Conservation (phyloP, 2,888 invertebrate species). For the Miltochrista miniata region DNA sequence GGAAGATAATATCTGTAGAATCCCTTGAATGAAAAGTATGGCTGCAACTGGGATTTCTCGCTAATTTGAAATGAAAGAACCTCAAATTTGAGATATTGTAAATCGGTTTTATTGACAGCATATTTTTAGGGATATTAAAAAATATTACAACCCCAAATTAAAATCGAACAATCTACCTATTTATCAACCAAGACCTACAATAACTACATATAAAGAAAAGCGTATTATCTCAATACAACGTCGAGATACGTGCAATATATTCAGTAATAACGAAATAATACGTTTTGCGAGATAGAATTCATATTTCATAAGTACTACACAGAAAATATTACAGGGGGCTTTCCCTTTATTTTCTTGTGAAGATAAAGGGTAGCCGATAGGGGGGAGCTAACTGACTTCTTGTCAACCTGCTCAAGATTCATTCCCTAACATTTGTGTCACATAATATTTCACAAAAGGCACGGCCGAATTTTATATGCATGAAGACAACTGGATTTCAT, state of each 20-base stretch:
- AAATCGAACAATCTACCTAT: too few relatives aligned
- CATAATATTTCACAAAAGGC: slow-evolving; percentile 66
- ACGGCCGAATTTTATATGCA: slow-evolving; percentile 72
- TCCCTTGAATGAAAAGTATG: too few relatives aligned
- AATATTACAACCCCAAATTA: too few relatives aligned
- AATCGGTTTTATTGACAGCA: too few relatives aligned
- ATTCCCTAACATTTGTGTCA: slow-evolving; percentile 68
- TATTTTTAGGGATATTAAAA: too few relatives aligned
- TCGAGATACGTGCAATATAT: slow-evolving; percentile 71
- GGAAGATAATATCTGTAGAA: too few relatives aligned
- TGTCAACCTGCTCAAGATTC: slow-evolving; percentile 63
- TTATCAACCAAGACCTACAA: too few relatives aligned
- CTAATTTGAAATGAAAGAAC: too few relatives aligned
- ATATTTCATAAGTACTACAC: slow-evolving; percentile 80
- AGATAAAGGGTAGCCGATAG: slow-evolving; percentile 71
- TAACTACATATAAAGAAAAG: slow-evolving; percentile 55
- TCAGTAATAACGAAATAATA: slow-evolving; percentile 80
- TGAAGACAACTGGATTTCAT: slow-evolving; percentile 65
- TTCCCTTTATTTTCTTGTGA: slow-evolving; percentile 74
- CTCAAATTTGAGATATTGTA: too few relatives aligned
- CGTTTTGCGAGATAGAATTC: slow-evolving; percentile 79
- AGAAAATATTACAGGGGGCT: slow-evolving; percentile 74
- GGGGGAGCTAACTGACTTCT: slow-evolving; percentile 61
- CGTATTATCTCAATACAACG: slow-evolving; percentile 56
- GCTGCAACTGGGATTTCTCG: too few relatives aligned